phyloP scores from a whole-genome alignment of 2,113 vertebrate species.

The Xenopus laevis region DNA sequence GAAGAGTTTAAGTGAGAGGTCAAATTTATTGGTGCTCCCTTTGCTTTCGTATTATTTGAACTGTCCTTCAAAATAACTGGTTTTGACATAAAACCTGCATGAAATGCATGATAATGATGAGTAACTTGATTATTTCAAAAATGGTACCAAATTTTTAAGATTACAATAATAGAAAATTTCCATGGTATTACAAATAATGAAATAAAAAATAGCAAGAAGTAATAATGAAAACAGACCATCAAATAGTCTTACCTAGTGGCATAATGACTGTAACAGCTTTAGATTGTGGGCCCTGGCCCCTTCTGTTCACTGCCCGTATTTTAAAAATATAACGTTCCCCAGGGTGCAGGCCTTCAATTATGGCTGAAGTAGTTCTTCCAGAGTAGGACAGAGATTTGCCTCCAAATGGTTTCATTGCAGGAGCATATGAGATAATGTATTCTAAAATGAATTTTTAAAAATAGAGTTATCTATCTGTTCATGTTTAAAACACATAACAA shows the following conservation, averaged over 20 bases:
- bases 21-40: too few relatives aligned
- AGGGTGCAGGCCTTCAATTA: constrained; percentile 84
- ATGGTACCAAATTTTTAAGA: too few relatives aligned
- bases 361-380: constrained; percentile 78
- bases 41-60: too few relatives aligned
- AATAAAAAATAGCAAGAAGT: too few relatives aligned
- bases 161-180: too few relatives aligned
- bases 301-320: constrained; percentile 89
- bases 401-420: constrained; percentile 94
- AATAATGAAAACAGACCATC: background rate
- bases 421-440: constrained; percentile 95
- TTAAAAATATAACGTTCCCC: constrained; percentile 96
- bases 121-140: too few relatives aligned
- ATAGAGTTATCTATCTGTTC: constrained; percentile 61
- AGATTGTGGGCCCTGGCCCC: constrained; percentile 88
- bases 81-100: too few relatives aligned
- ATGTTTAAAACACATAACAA: constrained; percentile 62
- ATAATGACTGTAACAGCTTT: constrained; percentile 85
- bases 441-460: constrained; percentile 82
- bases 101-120: too few relatives aligned
- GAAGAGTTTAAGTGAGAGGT: too few relatives aligned
- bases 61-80: too few relatives aligned
- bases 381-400: constrained; percentile 86
- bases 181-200: too few relatives aligned
- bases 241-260: constrained; percentile 79